These are phyloP conservation scores for Acronicta alni DNA, from an alignment of 2,888 invertebrate genomes.

Conservation along the genomic window DNA sequence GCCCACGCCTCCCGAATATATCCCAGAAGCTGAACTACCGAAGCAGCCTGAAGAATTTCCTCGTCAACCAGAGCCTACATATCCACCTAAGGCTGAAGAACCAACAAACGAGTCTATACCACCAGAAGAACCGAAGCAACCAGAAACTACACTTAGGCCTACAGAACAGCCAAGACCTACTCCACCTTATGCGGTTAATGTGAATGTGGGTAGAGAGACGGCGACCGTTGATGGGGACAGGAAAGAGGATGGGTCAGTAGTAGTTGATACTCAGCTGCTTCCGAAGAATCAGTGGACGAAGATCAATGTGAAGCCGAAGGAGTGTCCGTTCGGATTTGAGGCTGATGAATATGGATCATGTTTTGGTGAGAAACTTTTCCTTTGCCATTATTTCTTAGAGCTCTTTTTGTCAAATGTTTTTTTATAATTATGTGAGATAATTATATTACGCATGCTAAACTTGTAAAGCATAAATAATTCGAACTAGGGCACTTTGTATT, in stretches of 20 bases:
- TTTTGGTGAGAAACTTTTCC: constrained; percentile 83
- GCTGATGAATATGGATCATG: constrained; percentile 88
- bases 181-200: constrained; percentile 64
- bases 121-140: constrained; percentile 36
- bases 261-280: constrained; percentile 69
- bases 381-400: too few species aligned
- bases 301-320: constrained; percentile 63
- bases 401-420: too few species aligned
- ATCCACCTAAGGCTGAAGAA: constrained; percentile 31
- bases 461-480: too few species aligned
- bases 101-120: constrained; percentile 44
- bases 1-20: constrained; percentile 44
- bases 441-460: too few species aligned
- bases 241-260: constrained; percentile 68
- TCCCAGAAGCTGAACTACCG: constrained; percentile 47
- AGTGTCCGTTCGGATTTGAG: constrained; percentile 87
- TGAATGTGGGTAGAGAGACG: constrained; percentile 66
- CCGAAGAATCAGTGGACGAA: constrained; percentile 76
- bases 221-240: constrained; percentile 65
- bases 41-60: constrained; percentile 20
- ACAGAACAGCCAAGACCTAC: constrained; percentile 40
- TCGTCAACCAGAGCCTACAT: constrained; percentile 14
- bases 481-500: too few species aligned
- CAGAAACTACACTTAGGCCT: constrained; percentile 62
- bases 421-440: too few species aligned